Base-by-base conservation (phyloP, 2,113 vertebrate genomes). In the Hippocampus zosterae region DNA sequence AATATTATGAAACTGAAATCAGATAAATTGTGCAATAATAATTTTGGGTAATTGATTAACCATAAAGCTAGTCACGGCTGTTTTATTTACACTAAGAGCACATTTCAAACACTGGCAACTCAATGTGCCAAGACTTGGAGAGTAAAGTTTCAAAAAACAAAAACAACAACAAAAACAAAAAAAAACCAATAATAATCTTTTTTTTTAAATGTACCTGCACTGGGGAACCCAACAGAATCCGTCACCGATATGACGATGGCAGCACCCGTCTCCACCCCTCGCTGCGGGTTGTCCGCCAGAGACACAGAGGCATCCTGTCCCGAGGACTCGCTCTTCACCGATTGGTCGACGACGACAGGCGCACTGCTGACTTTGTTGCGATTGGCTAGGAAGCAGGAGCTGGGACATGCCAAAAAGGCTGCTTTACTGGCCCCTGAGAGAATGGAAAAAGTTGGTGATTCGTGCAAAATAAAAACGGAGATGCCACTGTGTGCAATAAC, bases 311-410 rank as follows among this genome's bases (percentile, higher is more conserved):
- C 37, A 61, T 94, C 93, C 72, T 94, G 94, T 53, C 82, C 77
- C 3, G 91, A 85, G 65, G 92, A 92, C 85, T 98, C 97, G 0
- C 96, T 96, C 91, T 99, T 98, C 70, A 99, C 95, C 0, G 93
- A 88, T 4, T 92, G 75, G 77, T 98, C 95, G 1, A 85, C 48
- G 70, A 88, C 70, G 2, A 37, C 33, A 37, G 80, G 2, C n/a
- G 52, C 8, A 8, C 52, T 46, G 10, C 70, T 71, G 0, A 83
- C 72, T 87, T 96, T 99, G 90, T 91, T 98, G 70, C 96, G 96
- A 85, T 95, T 98, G 79, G 97, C 97, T 59, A 99, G 85, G 83
- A 99, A 99, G 84, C 97, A 99, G 64, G 97, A 98, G 77, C 96
- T 99, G 0, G 97, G 96, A 9, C 96, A 97, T 33, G 96, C 97